Evolutionary conservation across 2,797 vertebrate genomes (phyloP).

Genomic region (Falco rusticolus): DNA sequence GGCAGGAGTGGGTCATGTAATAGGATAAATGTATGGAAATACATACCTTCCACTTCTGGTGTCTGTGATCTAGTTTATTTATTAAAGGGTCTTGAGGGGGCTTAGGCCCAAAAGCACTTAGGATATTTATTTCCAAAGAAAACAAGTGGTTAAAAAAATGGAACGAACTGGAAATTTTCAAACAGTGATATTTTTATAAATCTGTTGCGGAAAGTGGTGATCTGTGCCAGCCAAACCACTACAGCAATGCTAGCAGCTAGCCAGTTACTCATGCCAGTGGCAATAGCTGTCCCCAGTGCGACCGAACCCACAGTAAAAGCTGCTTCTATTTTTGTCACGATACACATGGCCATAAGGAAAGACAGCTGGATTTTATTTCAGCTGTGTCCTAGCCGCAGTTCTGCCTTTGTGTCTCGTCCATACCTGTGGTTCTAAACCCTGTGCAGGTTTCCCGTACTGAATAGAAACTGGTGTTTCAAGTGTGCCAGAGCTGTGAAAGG

Average conservation of each 20-base stretch:
- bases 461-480: slow-evolving; percentile 44
- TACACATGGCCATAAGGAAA: slow-evolving; percentile 37
- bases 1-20: not conserved
- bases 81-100: not conserved
- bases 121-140: not conserved
- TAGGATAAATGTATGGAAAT: not conserved
- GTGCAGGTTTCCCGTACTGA: slow-evolving; percentile 17
- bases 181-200: slow-evolving; percentile 8
- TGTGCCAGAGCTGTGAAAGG: slow-evolving; percentile 26
- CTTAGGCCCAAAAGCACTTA: not conserved
- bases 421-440: slow-evolving; percentile 17
- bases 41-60: not conserved
- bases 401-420: not conserved
- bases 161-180: slow-evolving; percentile 8
- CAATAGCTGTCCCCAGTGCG: slow-evolving; percentile 31
- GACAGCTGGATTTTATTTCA: slow-evolving; percentile 60
- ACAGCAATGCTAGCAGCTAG: slow-evolving; percentile 34
- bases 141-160: not conserved
- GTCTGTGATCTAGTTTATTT: not conserved
- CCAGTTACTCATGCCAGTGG: slow-evolving; percentile 48
- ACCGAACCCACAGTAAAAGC: slow-evolving; percentile 49
- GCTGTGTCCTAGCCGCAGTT: slow-evolving; percentile 29
- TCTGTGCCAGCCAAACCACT: slow-evolving; percentile 33
- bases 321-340: slow-evolving; percentile 60
- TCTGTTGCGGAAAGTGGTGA: not conserved